Percentiles rank a stretch among this genome's conserved stretches.
These are phyloP conservation scores for Cabera pusaria DNA, from an alignment of 2,888 invertebrate genomes.

Conservation along the genomic window DNA sequence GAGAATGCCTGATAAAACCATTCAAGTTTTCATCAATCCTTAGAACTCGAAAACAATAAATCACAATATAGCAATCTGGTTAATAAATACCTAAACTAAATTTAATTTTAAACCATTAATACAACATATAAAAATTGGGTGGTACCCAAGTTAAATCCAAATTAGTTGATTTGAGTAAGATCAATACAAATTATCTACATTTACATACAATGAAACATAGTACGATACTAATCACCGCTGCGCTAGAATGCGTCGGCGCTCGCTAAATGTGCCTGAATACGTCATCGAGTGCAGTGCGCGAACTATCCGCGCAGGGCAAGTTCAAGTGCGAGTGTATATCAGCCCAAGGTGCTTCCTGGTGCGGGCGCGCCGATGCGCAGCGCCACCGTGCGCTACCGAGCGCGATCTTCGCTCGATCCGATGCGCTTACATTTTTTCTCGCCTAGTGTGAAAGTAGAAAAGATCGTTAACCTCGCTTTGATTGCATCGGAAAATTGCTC, in stretches of 20 bases:
- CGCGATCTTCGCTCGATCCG: slow-evolving; percentile 17
- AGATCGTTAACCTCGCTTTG: slow-evolving; percentile 33
- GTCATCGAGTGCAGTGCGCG: slow-evolving; percentile 28
- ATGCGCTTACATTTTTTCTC: slow-evolving; percentile 23
- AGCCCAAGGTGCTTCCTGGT: slow-evolving; percentile 74
- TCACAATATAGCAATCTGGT: too few species aligned
- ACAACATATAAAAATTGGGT: too few species aligned
- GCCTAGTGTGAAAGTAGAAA: slow-evolving; percentile 34
- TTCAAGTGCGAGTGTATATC: slow-evolving; percentile 70
- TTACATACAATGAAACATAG: too few species aligned
- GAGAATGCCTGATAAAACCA: too few species aligned
- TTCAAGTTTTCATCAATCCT: too few species aligned
- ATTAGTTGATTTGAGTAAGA: too few species aligned
- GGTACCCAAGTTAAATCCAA: too few species aligned
- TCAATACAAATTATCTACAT: too few species aligned
- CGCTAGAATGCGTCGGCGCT: slow-evolving; percentile 3
- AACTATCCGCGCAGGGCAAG: slow-evolving; percentile 61
- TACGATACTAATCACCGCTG: background rate
- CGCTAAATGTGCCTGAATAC: slow-evolving; percentile 13
- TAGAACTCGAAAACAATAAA: too few species aligned
- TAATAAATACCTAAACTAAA: too few species aligned
- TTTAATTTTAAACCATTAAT: too few species aligned
- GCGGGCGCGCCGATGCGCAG: slow-evolving; percentile 58
- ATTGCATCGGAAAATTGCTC: slow-evolving; percentile 25
- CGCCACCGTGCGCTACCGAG: slow-evolving; percentile 30